Conservation (phyloP, 2,113 vertebrate species). For the Siniperca knerii region DNA sequence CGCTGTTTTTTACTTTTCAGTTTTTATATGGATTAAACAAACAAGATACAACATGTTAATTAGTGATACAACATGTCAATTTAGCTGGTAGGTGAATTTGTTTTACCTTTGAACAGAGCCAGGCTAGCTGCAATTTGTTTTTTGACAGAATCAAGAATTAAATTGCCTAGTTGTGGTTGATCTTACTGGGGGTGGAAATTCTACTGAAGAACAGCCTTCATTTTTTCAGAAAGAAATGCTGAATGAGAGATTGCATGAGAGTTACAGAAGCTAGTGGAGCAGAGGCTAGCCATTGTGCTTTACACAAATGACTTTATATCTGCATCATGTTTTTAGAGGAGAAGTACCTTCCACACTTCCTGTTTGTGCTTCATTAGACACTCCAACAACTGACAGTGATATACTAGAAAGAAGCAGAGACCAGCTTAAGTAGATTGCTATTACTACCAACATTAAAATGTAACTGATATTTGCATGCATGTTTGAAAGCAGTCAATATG, state of each 20-base stretch:
- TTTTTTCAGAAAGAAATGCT: neutral
- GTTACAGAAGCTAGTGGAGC: neutral
- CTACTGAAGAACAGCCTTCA: no score
- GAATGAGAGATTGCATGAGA: neutral
- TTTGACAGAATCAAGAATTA: no score
- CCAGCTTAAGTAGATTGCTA: neutral
- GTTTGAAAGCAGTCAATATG: neutral
- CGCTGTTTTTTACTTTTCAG: neutral
- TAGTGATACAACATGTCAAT: no score
- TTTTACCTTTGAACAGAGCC: neutral
- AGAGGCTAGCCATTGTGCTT: neutral
- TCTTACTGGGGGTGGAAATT: no score
- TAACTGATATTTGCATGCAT: neutral
- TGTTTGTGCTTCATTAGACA: constrained; percentile 99
- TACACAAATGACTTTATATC: neutral
- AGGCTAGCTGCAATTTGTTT: neutral
- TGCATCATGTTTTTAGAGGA: neutral
- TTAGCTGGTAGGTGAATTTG: neutral
- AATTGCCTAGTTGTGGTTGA: no score
- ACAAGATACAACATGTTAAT: neutral
- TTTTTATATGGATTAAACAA: neutral
- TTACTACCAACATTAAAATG: neutral
- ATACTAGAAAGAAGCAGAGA: constrained; percentile 85
- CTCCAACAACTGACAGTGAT: constrained; percentile 99
- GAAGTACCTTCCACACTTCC: constrained; percentile 99